A percentile compares a stretch with the other conserved stretches of the same genome.
Evolutionary conservation across 2,797 vertebrate genomes (phyloP).

Genomic region (Remorina albescens): DNA sequence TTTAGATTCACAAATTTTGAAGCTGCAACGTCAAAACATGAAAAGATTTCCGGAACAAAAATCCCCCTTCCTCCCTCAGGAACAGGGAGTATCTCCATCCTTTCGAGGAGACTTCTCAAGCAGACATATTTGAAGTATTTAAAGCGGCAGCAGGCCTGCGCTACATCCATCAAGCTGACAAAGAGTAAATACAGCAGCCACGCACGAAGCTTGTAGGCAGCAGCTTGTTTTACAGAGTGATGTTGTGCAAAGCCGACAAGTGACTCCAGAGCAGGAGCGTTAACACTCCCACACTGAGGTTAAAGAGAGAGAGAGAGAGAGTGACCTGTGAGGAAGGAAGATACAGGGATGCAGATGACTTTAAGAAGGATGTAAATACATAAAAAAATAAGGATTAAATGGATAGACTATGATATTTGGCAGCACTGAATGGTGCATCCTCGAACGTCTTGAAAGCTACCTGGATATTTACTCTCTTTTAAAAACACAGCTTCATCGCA

Average conservation of each 20-base stretch:
- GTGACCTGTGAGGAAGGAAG: background rate
- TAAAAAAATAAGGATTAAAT: background rate
- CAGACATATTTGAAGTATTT: constrained; percentile 64
- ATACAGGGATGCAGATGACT: constrained; percentile 3
- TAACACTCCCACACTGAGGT: background rate
- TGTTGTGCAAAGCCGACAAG: constrained; percentile 9
- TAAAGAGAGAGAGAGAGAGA: too few species aligned
- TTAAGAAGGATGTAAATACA: background rate
- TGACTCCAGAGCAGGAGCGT: constrained; percentile 2
- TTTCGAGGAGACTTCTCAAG: constrained; percentile 72
- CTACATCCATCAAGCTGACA: constrained; percentile 53
- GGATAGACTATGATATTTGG: background rate
- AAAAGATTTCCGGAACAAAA: background rate
- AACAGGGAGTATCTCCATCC: constrained; percentile 30
- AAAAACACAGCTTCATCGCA: too few species aligned
- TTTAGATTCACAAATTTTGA: too few species aligned
- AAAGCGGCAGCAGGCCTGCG: constrained; percentile 26
- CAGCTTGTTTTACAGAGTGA: constrained; percentile 19
- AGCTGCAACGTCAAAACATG: background rate
- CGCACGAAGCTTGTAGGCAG: constrained; percentile 21
- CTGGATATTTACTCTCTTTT: background rate
- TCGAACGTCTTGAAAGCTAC: background rate
- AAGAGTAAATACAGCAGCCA: constrained; percentile 34
- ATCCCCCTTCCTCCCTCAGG: background rate
- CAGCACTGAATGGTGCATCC: background rate